Conservation (phyloP, 2,888 invertebrate genomes). For the Tetheella fluctuosa region DNA sequence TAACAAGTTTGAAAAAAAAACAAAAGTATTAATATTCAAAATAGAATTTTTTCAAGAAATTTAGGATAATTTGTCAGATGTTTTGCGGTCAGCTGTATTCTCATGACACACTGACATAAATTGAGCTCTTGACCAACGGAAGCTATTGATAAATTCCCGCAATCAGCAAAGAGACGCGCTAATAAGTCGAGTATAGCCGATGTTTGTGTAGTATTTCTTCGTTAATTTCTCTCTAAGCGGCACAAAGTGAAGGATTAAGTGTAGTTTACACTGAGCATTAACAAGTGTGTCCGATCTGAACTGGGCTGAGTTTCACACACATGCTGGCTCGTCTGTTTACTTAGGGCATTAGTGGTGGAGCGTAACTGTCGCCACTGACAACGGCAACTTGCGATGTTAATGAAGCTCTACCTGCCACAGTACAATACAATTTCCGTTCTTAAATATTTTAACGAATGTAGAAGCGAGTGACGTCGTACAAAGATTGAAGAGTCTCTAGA, state of each 20-base stretch:
- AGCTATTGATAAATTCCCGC: conserved; percentile 49
- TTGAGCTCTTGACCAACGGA: conserved; percentile 38
- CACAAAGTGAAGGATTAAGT: conserved; percentile 80
- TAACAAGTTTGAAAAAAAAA: conserved; percentile 9
- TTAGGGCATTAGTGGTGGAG: conserved; percentile 61
- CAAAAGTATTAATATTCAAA: neutral
- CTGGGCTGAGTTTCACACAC: conserved; percentile 76
- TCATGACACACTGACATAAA: conserved; percentile 60
- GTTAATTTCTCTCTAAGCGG: conserved; percentile 75
- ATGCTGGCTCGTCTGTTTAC: conserved; percentile 59
- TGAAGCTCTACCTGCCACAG: conserved; percentile 25
- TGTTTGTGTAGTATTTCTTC: conserved; percentile 68
- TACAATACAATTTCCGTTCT: conserved; percentile 10
- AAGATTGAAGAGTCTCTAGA: conserved; percentile 26
- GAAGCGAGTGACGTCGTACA: conserved; percentile 25
- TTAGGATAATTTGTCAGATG: conserved; percentile 11
- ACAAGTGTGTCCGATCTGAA: conserved; percentile 66
- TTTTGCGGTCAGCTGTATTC: conserved; percentile 28
- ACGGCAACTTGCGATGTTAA: conserved; percentile 31
- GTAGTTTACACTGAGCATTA: conserved; percentile 68
- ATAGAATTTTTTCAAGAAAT: neutral
- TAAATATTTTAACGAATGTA: conserved; percentile 17
- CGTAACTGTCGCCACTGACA: conserved; percentile 67
- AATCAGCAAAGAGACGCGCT: conserved; percentile 58
- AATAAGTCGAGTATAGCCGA: conserved; percentile 55